Percentiles rank a stretch among this genome's conserved stretches.
Conservation (phyloP, 2,113 vertebrate genomes). For the Apodemus speciosus region DNA sequence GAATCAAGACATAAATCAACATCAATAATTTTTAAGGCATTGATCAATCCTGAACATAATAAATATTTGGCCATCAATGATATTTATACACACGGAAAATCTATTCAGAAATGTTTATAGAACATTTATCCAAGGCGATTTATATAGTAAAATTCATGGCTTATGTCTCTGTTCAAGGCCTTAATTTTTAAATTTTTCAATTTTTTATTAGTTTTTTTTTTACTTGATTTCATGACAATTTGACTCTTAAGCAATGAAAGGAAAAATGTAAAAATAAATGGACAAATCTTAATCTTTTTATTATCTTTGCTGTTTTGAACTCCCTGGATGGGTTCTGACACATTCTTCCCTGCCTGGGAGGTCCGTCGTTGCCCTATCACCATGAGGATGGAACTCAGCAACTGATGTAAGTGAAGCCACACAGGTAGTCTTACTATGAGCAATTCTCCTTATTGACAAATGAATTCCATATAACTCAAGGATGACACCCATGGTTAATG, state of each 20-base stretch:
- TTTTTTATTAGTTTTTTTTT: too few relatives aligned
- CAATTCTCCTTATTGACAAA: background rate
- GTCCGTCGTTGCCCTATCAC: background rate
- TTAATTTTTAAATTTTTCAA: too few relatives aligned
- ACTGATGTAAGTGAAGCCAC: background rate
- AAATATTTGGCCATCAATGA: background rate
- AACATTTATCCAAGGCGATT: background rate
- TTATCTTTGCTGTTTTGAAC: background rate
- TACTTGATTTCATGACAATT: background rate
- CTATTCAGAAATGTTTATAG: background rate
- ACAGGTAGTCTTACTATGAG: background rate
- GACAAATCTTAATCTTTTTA: background rate
- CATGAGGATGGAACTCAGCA: too few relatives aligned
- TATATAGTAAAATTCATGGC: background rate
- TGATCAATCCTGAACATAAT: background rate
- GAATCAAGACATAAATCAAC: background rate
- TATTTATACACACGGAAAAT: background rate
- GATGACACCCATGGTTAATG: background rate
- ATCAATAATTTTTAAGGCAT: fast-evolving
- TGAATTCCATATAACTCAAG: background rate
- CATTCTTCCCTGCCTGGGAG: background rate
- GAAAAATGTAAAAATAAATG: background rate
- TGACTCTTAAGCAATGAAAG: background rate
- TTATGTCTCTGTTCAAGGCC: background rate
- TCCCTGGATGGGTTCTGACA: background rate